phyloP scores from a whole-genome alignment of 92 coral and sea anemone genomes.

The Palythoa grandiflora region DNA sequence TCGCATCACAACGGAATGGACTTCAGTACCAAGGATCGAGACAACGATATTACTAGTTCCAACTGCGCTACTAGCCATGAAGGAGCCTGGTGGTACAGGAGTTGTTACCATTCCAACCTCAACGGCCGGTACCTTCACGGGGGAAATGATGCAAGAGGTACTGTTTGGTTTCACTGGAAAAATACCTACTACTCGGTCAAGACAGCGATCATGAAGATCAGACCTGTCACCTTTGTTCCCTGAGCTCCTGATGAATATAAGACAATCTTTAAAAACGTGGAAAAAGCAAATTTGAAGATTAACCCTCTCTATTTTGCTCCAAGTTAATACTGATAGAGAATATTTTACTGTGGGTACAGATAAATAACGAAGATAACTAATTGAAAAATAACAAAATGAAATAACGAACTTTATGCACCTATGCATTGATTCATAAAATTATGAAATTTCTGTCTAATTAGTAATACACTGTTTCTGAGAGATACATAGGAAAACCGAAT shows the following conservation, averaged over 20 bases:
- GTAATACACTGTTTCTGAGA: too few species aligned
- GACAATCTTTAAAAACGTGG: not conserved
- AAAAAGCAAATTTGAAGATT: too few species aligned
- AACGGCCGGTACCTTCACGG: constrained; percentile 1
- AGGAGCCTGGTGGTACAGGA: constrained; percentile 4
- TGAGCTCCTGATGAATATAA: not conserved
- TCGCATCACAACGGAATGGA: not conserved
- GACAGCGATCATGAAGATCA: constrained; percentile 38
- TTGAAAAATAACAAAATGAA: too few species aligned
- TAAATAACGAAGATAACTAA: too few species aligned
- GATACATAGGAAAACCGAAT: too few species aligned
- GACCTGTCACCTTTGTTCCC: constrained; percentile 10
- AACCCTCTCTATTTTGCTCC: too few species aligned
- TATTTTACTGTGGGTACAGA: too few species aligned
- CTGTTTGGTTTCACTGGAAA: constrained; percentile 6
- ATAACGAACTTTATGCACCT: too few species aligned
- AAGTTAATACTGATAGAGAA: too few species aligned
- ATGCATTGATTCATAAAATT: too few species aligned
- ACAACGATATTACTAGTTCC: not conserved
- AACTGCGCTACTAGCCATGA: not conserved
- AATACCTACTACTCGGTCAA: constrained; percentile 27
- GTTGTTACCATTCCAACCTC: constrained; percentile 14
- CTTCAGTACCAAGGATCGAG: constrained; percentile 15
- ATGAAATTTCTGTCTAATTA: too few species aligned
- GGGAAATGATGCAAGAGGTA: not conserved